Percentiles rank a stretch among this genome's conserved stretches.
These are phyloP conservation scores for Gulo gulo DNA, from an alignment of 2,113 vertebrate species.

Conservation along the genomic window DNA sequence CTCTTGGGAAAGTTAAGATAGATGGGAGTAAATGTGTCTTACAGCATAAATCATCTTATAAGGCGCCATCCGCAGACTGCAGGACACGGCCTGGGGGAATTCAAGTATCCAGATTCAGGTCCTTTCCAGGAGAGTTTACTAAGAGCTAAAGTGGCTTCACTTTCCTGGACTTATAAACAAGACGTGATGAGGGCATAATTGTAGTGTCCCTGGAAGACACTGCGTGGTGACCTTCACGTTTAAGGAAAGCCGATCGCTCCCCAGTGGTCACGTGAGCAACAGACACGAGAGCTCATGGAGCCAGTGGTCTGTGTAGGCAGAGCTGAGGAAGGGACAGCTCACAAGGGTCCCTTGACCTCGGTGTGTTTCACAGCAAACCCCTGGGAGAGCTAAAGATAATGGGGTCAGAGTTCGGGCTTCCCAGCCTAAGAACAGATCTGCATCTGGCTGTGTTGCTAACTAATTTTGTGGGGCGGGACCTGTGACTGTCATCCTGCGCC, in stretches of 20 bases:
- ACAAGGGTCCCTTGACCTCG: accelerated
- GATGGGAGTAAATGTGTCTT: not conserved
- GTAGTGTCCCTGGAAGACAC: not conserved
- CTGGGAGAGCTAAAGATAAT: not conserved
- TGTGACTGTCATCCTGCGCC: not conserved
- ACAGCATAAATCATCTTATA: not conserved
- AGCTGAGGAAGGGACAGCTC: not conserved
- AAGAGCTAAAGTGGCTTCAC: not conserved
- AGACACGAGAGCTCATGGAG: accelerated
- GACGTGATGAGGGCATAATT: not conserved
- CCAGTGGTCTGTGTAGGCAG: no score
- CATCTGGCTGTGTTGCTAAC: no score
- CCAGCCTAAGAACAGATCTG: not conserved
- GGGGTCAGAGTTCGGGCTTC: not conserved
- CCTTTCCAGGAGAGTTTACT: not conserved
- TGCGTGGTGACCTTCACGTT: accelerated
- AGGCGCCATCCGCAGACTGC: not conserved
- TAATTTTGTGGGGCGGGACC: not conserved
- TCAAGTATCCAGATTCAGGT: not conserved
- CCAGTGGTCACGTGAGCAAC: not conserved
- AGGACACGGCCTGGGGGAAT: accelerated
- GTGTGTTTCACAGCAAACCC: not conserved
- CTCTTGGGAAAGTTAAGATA: not conserved
- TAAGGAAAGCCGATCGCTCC: not conserved
- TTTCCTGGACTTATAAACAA: not conserved